Base-by-base conservation (phyloP, 2,113 vertebrate species). In the Naja naja region DNA sequence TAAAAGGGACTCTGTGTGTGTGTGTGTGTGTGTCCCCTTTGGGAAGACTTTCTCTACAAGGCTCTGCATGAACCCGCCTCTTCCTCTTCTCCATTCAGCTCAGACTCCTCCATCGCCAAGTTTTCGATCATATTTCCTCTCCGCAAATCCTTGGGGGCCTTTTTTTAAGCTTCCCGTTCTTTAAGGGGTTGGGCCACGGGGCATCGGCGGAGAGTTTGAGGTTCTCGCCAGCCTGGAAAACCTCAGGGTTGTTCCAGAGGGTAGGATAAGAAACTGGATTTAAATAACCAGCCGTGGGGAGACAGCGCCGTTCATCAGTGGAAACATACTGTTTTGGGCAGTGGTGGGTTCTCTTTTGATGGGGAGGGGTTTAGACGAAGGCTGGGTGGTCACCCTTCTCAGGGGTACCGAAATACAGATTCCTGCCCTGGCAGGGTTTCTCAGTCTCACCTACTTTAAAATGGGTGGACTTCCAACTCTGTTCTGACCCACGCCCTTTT, bases 1-100 rank as follows among this genome's bases (percentile, higher is more conserved):
- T 98, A 11, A 20, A 39, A 89, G 23, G 1, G 39, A 7, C 18
- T n/a, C n/a, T n/a, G 22, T 49, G 8, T 43, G 3, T 43, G 43
- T 49, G 47, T 49, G 1, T 47, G 47, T 1, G 47, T 7, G 47
- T 5, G 47, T 47, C 6, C 5, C 30, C 12, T 8, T 9, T 10
- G 3, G 25, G 9, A 60, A 18, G 14, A 14, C 16, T n/a, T 23
- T 6, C 45, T 5, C 58, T 20, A 4, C 3, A 3, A 4, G 6
- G 3, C 7, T 30, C 39, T 11, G 4, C 27, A 16, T 1, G 16
- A 16, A 3, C 22, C 1, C 20, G 14, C 55, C 12, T 22, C 53
- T 14, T 45, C 34, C 54, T 16, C 11, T 58, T 9, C 7, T 30
- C 12, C 14, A 18, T 34, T 18, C 2, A 20, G 27, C 16, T 34